phyloP scores from a whole-genome alignment of 1,140 invertebrate genomes.

The Euura saliciscinereae region DNA sequence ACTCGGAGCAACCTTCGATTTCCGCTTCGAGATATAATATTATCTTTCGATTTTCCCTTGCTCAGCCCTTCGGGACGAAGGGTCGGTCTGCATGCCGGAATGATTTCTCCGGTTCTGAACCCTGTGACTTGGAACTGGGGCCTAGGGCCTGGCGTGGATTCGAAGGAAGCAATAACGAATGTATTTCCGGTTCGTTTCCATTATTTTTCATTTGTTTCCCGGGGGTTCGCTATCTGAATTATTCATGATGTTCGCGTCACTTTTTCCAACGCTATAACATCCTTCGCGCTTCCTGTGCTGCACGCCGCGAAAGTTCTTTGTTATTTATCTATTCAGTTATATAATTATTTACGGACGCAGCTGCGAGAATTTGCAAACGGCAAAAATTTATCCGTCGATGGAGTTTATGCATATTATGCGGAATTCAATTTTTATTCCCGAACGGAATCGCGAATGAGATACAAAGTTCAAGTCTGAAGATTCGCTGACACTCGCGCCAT shows the following conservation, averaged over 20 bases:
- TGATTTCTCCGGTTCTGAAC: background rate
- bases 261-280: slow-evolving; percentile 30
- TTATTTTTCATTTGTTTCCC: slow-evolving; percentile 53
- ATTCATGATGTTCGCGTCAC: slow-evolving; percentile 42
- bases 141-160: background rate
- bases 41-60: slow-evolving; percentile 9
- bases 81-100: background rate
- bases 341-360: too few species aligned
- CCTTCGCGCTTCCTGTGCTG: too few species aligned
- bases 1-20: background rate
- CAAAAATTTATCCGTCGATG: too few species aligned
- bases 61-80: background rate
- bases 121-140: background rate
- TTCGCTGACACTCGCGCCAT: background rate
- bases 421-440: too few species aligned
- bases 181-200: slow-evolving; percentile 47
- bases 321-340: too few species aligned
- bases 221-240: slow-evolving; percentile 37
- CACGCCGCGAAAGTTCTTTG: too few species aligned
- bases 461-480: too few species aligned
- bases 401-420: too few species aligned
- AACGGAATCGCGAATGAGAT: background rate
- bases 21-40: background rate
- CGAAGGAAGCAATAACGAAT: slow-evolving; percentile 37
- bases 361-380: too few species aligned